Evolutionary conservation across 2,113 vertebrate genomes (phyloP).

Genomic region (Ranitomeya variabilis): DNA sequence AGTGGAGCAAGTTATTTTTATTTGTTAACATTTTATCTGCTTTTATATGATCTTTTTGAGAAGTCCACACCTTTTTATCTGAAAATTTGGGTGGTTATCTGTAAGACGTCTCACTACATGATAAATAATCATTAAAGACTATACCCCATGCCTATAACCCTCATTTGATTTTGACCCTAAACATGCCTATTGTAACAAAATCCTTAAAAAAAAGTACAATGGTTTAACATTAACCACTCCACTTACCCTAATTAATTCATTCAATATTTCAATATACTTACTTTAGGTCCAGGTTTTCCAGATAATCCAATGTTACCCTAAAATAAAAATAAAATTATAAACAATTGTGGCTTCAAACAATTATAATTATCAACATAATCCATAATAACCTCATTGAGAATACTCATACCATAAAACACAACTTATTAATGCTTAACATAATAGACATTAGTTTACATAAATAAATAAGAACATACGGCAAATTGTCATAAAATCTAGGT

Average conservation of each 20-base stretch:
- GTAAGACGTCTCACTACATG: too few relatives aligned
- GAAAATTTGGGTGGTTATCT: too few relatives aligned
- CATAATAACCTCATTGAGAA: too few relatives aligned
- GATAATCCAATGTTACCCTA: slow-evolving; percentile 90
- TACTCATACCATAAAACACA: too few relatives aligned
- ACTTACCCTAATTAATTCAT: background rate
- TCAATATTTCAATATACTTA: slow-evolving; percentile 58
- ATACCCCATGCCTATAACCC: too few relatives aligned
- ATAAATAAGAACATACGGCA: background rate
- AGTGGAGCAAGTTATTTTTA: too few relatives aligned
- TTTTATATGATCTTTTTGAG: too few relatives aligned
- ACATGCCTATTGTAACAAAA: background rate
- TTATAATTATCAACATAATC: background rate
- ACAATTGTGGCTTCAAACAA: background rate
- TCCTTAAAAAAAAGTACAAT: background rate
- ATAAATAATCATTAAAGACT: too few relatives aligned
- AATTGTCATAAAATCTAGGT: background rate
- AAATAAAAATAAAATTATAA: slow-evolving; percentile 50
- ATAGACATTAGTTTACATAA: background rate
- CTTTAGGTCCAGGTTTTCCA: slow-evolving; percentile 87
- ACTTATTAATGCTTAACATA: too few relatives aligned
- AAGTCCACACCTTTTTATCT: too few relatives aligned
- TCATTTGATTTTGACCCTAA: background rate
- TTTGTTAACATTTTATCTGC: too few relatives aligned
- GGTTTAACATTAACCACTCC: background rate